These are phyloP conservation scores for Strigamia maritima DNA, from an alignment of 2,888 invertebrate genomes.

Conservation along the genomic window DNA sequence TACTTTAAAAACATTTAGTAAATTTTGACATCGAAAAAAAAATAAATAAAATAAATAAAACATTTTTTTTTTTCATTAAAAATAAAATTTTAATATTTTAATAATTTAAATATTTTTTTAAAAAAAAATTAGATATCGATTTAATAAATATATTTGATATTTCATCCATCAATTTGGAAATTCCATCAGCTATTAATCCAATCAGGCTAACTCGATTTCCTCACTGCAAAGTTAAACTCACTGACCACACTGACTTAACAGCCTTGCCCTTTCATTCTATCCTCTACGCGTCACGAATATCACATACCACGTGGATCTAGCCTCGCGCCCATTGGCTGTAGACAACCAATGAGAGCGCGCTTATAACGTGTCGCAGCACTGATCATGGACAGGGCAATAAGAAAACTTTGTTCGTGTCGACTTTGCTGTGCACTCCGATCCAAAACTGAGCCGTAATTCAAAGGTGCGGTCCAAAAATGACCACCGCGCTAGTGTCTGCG, in stretches of 20 bases:
- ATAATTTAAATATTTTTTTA: neutral
- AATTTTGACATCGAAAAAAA: no score
- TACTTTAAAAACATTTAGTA: no score
- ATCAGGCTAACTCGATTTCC: neutral
- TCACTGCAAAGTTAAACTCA: neutral
- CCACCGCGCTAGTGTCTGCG: conserved; percentile 36
- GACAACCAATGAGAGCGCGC: neutral
- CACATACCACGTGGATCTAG: neutral
- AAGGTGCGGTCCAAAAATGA: conserved; percentile 31
- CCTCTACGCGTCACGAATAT: neutral
- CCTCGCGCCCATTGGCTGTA: neutral
- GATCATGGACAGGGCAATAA: neutral
- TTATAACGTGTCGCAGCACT: neutral
- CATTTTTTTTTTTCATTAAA: neutral
- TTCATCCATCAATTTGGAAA: neutral
- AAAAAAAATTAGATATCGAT: no score
- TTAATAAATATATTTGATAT: neutral
- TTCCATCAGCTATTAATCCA: neutral
- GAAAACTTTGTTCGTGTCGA: conserved; percentile 1
- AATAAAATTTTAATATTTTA: neutral
- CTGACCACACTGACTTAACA: neutral
- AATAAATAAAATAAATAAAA: neutral
- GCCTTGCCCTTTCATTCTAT: conserved; percentile 7
- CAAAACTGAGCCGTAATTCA: neutral
- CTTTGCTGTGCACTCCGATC: neutral